Evolutionary conservation across 2,113 vertebrate genomes (phyloP).

Genomic region (Rana temporaria): DNA sequence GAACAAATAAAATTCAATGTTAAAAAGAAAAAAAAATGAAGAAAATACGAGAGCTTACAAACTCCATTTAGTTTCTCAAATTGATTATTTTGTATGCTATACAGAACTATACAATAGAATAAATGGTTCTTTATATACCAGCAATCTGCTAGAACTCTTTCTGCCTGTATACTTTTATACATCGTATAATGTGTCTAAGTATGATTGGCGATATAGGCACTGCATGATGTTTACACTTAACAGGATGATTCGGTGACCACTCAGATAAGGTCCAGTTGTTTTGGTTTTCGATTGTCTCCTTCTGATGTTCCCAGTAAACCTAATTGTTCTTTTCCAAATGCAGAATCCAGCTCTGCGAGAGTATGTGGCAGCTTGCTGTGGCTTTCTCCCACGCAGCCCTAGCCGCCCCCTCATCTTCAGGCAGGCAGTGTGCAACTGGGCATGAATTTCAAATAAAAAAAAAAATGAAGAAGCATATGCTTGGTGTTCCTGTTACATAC

Average conservation of each 20-base stretch:
- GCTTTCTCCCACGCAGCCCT: slow-evolving; percentile 62
- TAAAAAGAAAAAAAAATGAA: no score
- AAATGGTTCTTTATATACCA: no score
- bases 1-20: no score
- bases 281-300: slow-evolving; percentile 24
- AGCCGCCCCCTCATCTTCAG: slow-evolving; percentile 62
- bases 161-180: neutral
- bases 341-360: slow-evolving; percentile 46
- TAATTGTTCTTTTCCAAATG: slow-evolving; percentile 56
- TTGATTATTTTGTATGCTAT: no score
- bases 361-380: slow-evolving; percentile 59
- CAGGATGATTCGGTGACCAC: neutral
- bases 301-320: slow-evolving; percentile 46
- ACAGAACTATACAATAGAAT: no score
- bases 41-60: no score
- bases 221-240: neutral
- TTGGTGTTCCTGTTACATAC: slow-evolving; percentile 59
- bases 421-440: slow-evolving; percentile 61
- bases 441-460: slow-evolving; percentile 63
- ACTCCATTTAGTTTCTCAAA: no score
- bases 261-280: slow-evolving; percentile 4
- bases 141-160: neutral
- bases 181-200: no score
- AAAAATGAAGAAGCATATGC: slow-evolving; percentile 49
- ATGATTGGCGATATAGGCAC: neutral